Evolutionary conservation across 35 echinoderm and acorn worm species (phyloP), one percentile per base, ranked within the genome.

Genomic region (Heliocidaris erythrogramma): DNA sequence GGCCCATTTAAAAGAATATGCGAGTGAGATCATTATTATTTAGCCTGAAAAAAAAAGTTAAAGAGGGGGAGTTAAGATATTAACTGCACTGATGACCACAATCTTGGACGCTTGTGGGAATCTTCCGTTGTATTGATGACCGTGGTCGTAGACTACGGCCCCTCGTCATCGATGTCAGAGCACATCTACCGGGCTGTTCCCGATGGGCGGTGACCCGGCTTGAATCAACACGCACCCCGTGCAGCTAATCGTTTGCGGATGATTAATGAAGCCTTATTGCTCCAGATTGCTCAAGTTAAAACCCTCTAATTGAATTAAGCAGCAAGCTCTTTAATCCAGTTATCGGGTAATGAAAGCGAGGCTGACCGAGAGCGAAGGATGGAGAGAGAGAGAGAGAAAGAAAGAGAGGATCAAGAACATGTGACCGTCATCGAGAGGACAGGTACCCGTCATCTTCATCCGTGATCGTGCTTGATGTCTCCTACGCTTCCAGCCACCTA

Each of bases 271-370:
- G 87, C 87, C 87, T 89, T 89, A 89, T 89, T 89, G 87, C 18
- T 89, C 87, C 87, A 89, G 87, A 89, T 89, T 89, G 87, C 87
- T 89, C 87, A 89, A 89, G 87, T 89, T 89, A 89, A 89, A 89
- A 89, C 29, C 87, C 87, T 89, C 87, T 89, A 89, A 89, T 89
- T 89, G 87, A 89, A 89, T 89, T 89, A 89, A 89, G 47, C 87
- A 89, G 87, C 87, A 89, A 89, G 87, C 87, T 89, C 87, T 78
- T 89, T 89, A 89, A 89, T 89, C 87, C 87, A 42, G 87, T 89
- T 89, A 89, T 12, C 87, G 47, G 29, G 87, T 89, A 89, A 89
- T 89, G 18, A 89, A 47, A 31, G 18, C 59, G 59, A 60, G 59
- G 59, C 59, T 60, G 2, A 60, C 59, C 59, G 59, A 78, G 21